Evolutionary conservation across 2,797 vertebrate genomes (phyloP), one percentile per base, ranked within the genome.

Genomic region (Sebastes iracundus): DNA sequence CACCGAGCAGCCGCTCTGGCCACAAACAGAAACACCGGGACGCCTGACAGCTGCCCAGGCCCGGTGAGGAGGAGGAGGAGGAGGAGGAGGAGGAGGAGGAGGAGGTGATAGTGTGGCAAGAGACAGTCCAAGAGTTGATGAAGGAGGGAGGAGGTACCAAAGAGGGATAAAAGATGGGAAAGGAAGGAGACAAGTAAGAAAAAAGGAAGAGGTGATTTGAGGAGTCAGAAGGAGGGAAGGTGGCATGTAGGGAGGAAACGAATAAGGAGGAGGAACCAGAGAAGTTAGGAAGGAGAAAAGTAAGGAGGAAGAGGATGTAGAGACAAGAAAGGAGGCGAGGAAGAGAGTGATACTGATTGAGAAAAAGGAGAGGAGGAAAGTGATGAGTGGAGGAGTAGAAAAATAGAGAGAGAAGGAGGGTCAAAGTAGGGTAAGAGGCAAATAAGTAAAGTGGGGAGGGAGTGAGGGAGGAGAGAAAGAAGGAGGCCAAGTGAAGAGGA

Each of bases 1-100:
- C 62, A 79, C 71, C 9, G 3, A 73, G 61, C 22, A 1, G 56
- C 42, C 20, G 10, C 53, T 69, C 33, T 2, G 60, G 73, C 85
- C 88, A 81, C 58, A 78, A 84, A 86, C 71, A 81, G 61, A 78
- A 84, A 86, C 71, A 69, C 53, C 38, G 4, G 35, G 75, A n/a
- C 68, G 35, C 78, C 82, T 84, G 82, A 82, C 80, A 80, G 84
- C 75, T 75, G 80, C 28, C 14, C 4, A 46, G 23, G 72, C 55
- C 25, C 0, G 13, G 61, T 4, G 73, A 75, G 28, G 61, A 55
- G 72, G 63, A 82, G 58, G 33, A 67, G 67, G n/a, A 38, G 22
- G 35, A 81, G 10, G 33, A 33, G 55, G 66, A 81, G 72, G 68
- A 74, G 75, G 76, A 78, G 61, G 76, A 78, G 56, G 76, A 67